A percentile compares a stretch with the other conserved stretches of the same genome.
Conservation (phyloP, 1,140 invertebrate genomes). For the Brachionus asplanchnoidis region DNA sequence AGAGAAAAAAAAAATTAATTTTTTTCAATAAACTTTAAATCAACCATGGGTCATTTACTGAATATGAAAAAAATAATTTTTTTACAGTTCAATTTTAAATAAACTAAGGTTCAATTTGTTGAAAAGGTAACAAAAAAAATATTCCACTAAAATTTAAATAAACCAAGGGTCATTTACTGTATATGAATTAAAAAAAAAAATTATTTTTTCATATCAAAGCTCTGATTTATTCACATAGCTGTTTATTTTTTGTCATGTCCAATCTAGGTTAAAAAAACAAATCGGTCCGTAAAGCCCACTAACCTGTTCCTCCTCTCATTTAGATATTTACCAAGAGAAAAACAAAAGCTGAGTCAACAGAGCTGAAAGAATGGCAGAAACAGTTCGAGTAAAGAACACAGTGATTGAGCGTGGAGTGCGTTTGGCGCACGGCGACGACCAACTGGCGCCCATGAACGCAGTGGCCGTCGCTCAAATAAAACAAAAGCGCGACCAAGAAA, state of each 20-base stretch:
- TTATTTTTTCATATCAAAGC: neutral
- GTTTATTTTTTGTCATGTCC: neutral
- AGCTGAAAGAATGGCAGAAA: conserved; percentile 10
- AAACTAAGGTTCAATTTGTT: too few relatives aligned
- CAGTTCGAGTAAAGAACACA: conserved; percentile 12
- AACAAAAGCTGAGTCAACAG: neutral
- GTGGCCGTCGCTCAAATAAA: neutral
- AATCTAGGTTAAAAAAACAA: neutral
- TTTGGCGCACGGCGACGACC: conserved; percentile 2
- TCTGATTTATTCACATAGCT: neutral
- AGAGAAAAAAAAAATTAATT: too few relatives aligned
- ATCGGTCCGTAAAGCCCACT: neutral
- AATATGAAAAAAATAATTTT: too few relatives aligned
- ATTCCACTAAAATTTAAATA: neutral
- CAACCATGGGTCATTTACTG: too few relatives aligned
- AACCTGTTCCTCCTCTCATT: neutral
- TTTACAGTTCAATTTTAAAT: too few relatives aligned
- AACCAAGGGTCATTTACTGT: neutral
- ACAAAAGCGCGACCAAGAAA: conserved; percentile 39
- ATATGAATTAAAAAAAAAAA: neutral
- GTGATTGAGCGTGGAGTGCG: conserved; percentile 29
- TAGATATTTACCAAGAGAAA: neutral
- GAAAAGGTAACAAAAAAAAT: too few relatives aligned
- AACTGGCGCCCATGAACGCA: neutral
- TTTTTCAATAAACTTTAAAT: too few relatives aligned